A percentile compares a stretch with the other conserved stretches of the same genome.
Evolutionary conservation across 2,113 vertebrate species (phyloP).

Genomic region (Pholis gunnellus): DNA sequence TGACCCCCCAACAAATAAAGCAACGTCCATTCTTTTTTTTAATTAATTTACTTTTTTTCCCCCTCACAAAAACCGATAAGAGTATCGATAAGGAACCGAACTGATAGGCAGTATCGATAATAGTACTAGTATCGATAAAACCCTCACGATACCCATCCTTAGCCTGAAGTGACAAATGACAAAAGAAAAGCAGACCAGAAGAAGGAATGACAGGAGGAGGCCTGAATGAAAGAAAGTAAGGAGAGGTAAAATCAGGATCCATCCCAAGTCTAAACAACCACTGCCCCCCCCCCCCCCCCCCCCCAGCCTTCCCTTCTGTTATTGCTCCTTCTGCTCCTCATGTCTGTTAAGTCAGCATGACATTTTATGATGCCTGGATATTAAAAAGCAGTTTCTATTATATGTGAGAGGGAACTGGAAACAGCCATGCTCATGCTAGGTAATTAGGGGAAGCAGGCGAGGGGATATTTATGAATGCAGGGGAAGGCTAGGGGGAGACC

Average conservation of each 20-base stretch:
- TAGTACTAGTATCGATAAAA: too few relatives aligned
- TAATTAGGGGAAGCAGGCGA: constrained; percentile 82
- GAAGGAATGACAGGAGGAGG: constrained; percentile 16
- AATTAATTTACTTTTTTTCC: too few relatives aligned
- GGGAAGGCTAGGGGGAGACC: constrained; percentile 63
- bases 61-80: too few relatives aligned
- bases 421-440: constrained; percentile 80
- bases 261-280: constrained; percentile 39
- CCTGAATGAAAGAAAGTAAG: constrained; percentile 26
- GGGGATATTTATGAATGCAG: constrained; percentile 82
- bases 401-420: constrained; percentile 80
- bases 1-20: too few relatives aligned
- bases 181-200: background rate
- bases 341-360: constrained; percentile 86
- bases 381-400: constrained; percentile 85
- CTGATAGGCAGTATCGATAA: too few relatives aligned
- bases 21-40: too few relatives aligned
- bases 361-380: constrained; percentile 85
- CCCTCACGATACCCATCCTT: too few relatives aligned
- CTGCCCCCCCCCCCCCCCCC: background rate
- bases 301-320: constrained; percentile 64
- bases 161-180: background rate
- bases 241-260: constrained; percentile 29
- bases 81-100: too few relatives aligned
- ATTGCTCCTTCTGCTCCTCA: constrained; percentile 80